These are phyloP conservation scores for Oscheius myriophilus DNA, from an alignment of 2,888 invertebrate species.

Conservation along the genomic window DNA sequence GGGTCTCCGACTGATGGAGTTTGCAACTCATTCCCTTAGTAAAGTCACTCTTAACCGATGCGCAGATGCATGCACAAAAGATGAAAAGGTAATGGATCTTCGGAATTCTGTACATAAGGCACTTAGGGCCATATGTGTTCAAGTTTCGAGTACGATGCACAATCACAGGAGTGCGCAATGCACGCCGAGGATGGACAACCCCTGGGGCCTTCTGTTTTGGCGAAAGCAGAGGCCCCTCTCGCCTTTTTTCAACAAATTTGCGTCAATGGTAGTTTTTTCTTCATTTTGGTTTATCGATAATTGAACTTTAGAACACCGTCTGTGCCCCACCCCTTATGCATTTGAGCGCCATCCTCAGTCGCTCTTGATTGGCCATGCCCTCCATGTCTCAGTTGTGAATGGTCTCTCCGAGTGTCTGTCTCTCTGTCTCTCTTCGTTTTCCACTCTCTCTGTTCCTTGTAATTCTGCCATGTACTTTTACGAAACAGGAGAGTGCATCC, in stretches of 20 bases:
- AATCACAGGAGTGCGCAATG: conserved; percentile 58
- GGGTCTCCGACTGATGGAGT: conserved; percentile 58
- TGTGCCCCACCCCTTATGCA: conserved; percentile 61
- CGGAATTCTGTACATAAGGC: not conserved
- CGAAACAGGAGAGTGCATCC: conserved; percentile 68
- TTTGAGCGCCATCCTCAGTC: conserved; percentile 68
- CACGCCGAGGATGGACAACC: conserved; percentile 62
- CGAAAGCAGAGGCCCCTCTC: conserved; percentile 43
- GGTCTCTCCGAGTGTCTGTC: conserved; percentile 66
- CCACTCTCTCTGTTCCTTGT: conserved; percentile 43
- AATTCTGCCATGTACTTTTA: conserved; percentile 68
- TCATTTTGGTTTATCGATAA: not conserved
- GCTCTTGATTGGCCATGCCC: conserved; percentile 63
- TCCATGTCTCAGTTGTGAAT: conserved; percentile 34
- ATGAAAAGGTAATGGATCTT: conserved; percentile 32
- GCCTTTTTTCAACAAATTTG: conserved; percentile 69
- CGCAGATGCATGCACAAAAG: conserved; percentile 56
- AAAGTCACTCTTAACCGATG: conserved; percentile 66
- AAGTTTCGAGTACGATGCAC: conserved; percentile 68
- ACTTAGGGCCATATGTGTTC: conserved; percentile 54
- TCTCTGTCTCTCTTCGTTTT: conserved; percentile 56
- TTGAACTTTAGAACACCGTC: conserved; percentile 43
- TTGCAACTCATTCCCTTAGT: conserved; percentile 52
- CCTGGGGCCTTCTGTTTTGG: conserved; percentile 59
- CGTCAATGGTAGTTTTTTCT: conserved; percentile 52